phyloP scores from a whole-genome alignment of 2,888 invertebrate genomes.

The Entomobrya multifasciata region DNA sequence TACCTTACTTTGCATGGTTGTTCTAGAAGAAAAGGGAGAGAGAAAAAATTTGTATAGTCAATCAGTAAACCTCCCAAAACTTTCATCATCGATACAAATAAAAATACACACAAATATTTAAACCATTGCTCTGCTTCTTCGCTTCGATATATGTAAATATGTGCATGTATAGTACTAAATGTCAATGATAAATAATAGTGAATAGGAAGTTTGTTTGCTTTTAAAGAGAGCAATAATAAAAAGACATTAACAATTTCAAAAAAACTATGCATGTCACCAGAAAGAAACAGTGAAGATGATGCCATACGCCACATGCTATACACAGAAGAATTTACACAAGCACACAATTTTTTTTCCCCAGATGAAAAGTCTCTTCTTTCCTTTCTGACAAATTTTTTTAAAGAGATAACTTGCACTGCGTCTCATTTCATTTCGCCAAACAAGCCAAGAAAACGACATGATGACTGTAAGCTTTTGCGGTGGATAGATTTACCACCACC shows the following conservation, averaged over 20 bases:
- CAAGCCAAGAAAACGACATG: neutral
- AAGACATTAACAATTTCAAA: neutral
- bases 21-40: neutral
- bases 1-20: no score
- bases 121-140: no score
- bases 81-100: constrained; percentile 67
- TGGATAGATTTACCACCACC: neutral
- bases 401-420: neutral
- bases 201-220: neutral
- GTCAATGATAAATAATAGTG: neutral
- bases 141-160: neutral
- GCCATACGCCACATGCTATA: constrained; percentile 23
- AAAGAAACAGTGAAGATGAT: neutral
- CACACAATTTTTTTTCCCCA: constrained; percentile 10
- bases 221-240: constrained; percentile 8
- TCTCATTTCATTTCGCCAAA: neutral
- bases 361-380: neutral
- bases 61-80: neutral
- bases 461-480: neutral
- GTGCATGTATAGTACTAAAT: neutral
- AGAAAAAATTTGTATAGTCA: neutral
- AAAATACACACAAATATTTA: no score
- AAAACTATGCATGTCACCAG: neutral
- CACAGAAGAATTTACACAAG: neutral
- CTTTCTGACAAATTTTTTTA: no score